Conservation (phyloP, 30 jellyfish, hydroid and myxozoan genomes). For the Aurelia sp. region DNA sequence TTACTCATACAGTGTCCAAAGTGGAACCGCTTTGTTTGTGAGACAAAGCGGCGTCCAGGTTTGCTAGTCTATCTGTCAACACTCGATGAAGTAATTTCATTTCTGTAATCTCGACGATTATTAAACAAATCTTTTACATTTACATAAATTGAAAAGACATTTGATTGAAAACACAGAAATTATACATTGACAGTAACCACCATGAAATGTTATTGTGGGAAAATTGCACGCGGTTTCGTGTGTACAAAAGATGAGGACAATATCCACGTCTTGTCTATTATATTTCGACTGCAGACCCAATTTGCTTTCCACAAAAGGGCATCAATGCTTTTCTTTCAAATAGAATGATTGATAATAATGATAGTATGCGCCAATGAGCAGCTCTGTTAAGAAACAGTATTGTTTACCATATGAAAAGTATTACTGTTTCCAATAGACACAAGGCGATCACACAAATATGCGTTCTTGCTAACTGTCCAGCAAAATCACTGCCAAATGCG, state of each 20-base stretch:
- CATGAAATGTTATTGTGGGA: conserved; percentile 85
- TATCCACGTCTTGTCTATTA: conserved; percentile 55
- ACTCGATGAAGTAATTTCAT: conserved; percentile 63
- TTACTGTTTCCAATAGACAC: conserved; percentile 75
- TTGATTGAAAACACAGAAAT: conserved; percentile 76
- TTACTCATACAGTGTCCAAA: conserved; percentile 23
- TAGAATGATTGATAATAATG: conserved; percentile 51
- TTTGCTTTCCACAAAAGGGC: conserved; percentile 75
- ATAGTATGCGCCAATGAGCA: conserved; percentile 68
- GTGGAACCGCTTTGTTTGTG: conserved; percentile 56
- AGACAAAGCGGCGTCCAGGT: conserved; percentile 71
- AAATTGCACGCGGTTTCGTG: conserved; percentile 77
- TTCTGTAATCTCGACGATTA: conserved; percentile 77
- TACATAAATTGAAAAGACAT: conserved; percentile 79
- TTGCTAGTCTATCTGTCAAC: conserved; percentile 72
- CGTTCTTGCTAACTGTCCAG: conserved; percentile 27
- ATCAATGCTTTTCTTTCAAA: conserved; percentile 50
- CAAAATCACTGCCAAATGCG: neutral
- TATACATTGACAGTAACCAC: conserved; percentile 80
- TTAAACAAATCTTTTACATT: conserved; percentile 76
- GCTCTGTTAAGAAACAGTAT: conserved; percentile 44
- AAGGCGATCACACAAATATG: conserved; percentile 59
- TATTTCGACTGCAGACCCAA: conserved; percentile 63
- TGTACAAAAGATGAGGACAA: conserved; percentile 47
- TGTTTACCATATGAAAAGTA: conserved; percentile 54